Evolutionary conservation across 1,140 invertebrate species (phyloP).

Genomic region (Euwallacea similis): DNA sequence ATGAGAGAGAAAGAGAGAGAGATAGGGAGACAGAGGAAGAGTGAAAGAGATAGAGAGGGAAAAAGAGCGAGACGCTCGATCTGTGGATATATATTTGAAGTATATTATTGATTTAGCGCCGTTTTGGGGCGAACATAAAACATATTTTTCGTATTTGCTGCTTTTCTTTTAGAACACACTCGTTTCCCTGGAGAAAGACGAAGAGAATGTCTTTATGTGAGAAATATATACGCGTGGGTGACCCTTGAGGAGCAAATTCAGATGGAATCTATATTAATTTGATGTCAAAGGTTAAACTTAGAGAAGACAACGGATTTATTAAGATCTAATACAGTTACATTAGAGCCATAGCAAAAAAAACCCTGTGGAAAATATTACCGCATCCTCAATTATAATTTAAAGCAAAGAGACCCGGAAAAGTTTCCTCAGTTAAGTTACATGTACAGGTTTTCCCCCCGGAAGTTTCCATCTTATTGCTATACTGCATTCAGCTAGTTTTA

Average conservation of each 20-base stretch:
- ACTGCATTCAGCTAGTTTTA: too few species aligned
- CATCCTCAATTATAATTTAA: too few species aligned
- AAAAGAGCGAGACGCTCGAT: conserved; percentile 16
- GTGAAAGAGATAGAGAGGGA: background rate
- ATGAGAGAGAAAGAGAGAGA: background rate
- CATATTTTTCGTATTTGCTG: conserved; percentile 28
- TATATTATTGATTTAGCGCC: conserved; percentile 32
- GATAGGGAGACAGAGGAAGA: background rate
- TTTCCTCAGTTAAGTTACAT: too few species aligned
- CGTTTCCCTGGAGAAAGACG: conserved; percentile 3
- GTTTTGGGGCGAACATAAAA: conserved; percentile 31
- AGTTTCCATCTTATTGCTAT: too few species aligned
- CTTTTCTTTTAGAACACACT: conserved; percentile 4
- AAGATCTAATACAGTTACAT: too few species aligned
- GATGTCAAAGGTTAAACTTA: background rate
- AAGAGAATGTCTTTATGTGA: conserved; percentile 14
- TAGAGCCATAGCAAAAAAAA: too few species aligned
- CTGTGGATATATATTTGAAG: conserved; percentile 23
- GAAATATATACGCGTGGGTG: conserved; percentile 6
- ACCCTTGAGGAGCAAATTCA: conserved; percentile 1
- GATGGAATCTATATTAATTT: background rate
- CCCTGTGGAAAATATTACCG: too few species aligned
- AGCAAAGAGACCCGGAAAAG: too few species aligned
- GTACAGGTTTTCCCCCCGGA: too few species aligned
- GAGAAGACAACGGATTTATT: too few species aligned